Conservation (phyloP, 2,113 vertebrate species). For the Bos indicus region DNA sequence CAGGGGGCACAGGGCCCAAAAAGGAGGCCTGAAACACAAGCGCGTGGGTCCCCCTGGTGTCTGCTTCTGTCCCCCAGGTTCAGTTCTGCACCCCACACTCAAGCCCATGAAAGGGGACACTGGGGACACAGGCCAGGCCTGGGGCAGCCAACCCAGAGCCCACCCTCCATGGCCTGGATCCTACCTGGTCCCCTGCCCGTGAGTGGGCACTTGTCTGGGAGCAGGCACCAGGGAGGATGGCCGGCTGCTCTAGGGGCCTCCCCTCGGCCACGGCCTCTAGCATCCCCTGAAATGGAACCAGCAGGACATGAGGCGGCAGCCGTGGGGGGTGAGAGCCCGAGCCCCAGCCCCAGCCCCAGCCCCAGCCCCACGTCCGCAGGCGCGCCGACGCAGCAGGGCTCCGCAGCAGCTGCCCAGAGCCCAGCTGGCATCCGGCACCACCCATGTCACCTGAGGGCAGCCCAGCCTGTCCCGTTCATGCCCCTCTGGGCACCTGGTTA, state of each 20-base stretch:
- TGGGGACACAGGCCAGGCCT: neutral
- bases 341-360: neutral
- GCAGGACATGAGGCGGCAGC: neutral
- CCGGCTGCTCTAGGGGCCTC: conserved; percentile 70
- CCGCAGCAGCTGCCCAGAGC: neutral
- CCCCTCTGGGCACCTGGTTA: neutral
- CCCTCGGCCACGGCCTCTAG: conserved; percentile 81
- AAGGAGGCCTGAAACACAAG: conserved; percentile 7
- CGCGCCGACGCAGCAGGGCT: accelerated
- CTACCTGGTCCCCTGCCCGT: neutral
- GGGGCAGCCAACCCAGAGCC: neutral
- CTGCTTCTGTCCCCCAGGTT: neutral
- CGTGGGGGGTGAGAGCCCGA: accelerated
- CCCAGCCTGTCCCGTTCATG: accelerated
- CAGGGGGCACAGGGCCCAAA: accelerated
- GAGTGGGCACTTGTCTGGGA: conserved; percentile 43
- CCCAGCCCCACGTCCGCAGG: neutral
- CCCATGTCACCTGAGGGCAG: neutral
- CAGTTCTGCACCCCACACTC: neutral
- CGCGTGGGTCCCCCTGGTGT: neutral
- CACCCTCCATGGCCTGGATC: accelerated
- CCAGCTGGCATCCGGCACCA: accelerated
- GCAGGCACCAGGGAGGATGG: conserved; percentile 9
- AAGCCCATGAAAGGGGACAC: neutral
- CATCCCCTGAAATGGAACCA: conserved; percentile 71